Base-by-base conservation (phyloP, 2,113 vertebrate genomes). In the Centropus bengalensis region DNA sequence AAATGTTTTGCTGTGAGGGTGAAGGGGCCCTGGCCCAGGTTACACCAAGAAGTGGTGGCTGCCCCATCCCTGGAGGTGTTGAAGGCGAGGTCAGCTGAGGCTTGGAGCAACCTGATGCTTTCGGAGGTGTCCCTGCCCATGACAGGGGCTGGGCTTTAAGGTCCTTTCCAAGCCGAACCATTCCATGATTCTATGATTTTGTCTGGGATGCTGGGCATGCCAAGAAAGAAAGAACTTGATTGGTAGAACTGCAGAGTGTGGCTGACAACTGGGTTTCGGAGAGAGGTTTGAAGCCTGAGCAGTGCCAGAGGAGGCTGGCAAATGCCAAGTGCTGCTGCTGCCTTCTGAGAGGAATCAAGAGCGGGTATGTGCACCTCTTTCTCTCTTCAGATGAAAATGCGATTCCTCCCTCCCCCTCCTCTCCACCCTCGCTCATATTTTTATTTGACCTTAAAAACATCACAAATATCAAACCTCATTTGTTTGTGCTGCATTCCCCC, bases 231-330 rank as follows among this genome's bases (percentile, higher is more conserved):
- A 75, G 33, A 59, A 49, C 13, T 66, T 55, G 3, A 8, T 45
- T 1, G 42, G 21, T 58, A 52, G 26, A 32, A 10, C 47, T 12
- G 12, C 44, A 36, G 60, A 51, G 26, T 4, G 33, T 14, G 74
- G 45, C 36, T 27, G 45, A 9, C 5, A 23, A 38, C 2, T 0
- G 2, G 33, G 20, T 56, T 69, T 45, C 1, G 2, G 55, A 42
- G 8, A 33, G 52, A 75, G 51, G 45, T 49, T 63, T 44, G 30
- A 21, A 12, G 2, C 8, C 21, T 1, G 32, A 38, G 40, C 18
- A 5, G 58, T 12, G 28, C 23, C 59, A 32, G 40, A 16, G 19
- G 52, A 66, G 62, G 40, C 7, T 5, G 1, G 45, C 3, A 47
- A 76, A 49, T 14, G 18, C 18, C 5, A 1, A 45, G 28, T 13